Evolutionary conservation across 2,888 invertebrate species (phyloP), one percentile per base, ranked within the genome.

Genomic region (Linnaemya tessellans): DNA sequence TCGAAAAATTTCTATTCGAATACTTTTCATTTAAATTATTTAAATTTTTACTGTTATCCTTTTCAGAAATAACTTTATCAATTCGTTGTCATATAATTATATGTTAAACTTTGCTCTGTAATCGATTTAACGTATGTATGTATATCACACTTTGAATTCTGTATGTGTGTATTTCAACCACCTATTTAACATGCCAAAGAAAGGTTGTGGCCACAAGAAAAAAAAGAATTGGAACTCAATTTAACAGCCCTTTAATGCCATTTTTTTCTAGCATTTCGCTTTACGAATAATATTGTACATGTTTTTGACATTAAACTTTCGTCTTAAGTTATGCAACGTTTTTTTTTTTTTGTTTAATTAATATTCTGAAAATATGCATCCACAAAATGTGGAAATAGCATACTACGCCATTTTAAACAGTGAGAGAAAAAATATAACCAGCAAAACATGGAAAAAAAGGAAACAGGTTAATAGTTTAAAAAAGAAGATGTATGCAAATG

Each of bases 341-440:
- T 70, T 70, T 56, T 70, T 70, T 56, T 60, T 67, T 75, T 41
- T 62, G n/a, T 75, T 81, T 81, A 82, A 82, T 82, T 75, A 82
- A 77, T 70, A 64, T 82, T 22, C 81, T 77, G 64, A 56, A 82
- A 64, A 70, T 82, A 77, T 77, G 75, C 81, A 70, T 22, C 18
- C 30, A 11, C 64, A 68, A 58, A 38, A 13, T 46, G 22, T 56
- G 43, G 62, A 35, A 62, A 54, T 20, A 49, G 58, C 22, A 58
- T 49, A 49, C 35, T 13, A 43, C 10, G 3, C 8, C 20, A 58
- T 9, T 20, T 20, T 5, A 38, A 51, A 49, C 11, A 73, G 38
- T 20, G 8, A 20, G 46, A 58, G 30, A 9, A 5, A 3, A 41
- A n/a, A n/a, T n/a, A n/a, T n/a, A n/a, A n/a, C n/a, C n/a, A n/a